Evolutionary conservation across 2,888 invertebrate genomes (phyloP).

Genomic region (Aphodius sticticus): DNA sequence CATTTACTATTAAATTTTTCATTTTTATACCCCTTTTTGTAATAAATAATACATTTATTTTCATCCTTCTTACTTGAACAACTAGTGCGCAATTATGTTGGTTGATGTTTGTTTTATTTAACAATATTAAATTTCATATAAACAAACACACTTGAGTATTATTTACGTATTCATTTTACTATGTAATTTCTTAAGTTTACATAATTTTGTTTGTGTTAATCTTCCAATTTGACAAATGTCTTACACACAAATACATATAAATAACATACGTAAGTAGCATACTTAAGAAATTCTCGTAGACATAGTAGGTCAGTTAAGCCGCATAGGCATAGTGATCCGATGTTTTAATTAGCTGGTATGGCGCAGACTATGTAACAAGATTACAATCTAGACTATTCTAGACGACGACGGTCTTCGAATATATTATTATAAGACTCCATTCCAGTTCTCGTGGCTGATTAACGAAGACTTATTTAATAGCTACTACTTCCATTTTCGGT

Average conservation of each 20-base stretch:
- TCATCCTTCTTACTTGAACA: too few relatives aligned
- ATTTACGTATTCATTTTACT: too few relatives aligned
- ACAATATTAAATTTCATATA: too few relatives aligned
- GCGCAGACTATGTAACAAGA: neutral
- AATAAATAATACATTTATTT: too few relatives aligned
- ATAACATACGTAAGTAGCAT: neutral
- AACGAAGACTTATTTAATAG: neutral
- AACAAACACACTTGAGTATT: too few relatives aligned
- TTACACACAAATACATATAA: neutral
- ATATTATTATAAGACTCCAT: neutral
- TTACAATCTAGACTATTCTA: neutral
- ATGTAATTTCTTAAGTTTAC: too few relatives aligned
- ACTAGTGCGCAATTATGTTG: too few relatives aligned
- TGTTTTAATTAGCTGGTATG: neutral
- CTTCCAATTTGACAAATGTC: neutral
- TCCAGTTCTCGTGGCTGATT: neutral
- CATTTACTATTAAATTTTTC: too few relatives aligned
- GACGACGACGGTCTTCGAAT: neutral
- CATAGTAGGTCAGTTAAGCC: neutral
- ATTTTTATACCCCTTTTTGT: too few relatives aligned
- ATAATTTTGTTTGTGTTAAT: too few relatives aligned
- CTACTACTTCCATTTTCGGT: neutral
- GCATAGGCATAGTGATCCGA: neutral
- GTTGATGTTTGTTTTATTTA: too few relatives aligned
- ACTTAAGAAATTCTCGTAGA: neutral